A percentile compares a stretch with the other conserved stretches of the same genome.
Conservation (phyloP, 2,888 invertebrate species). For the Pandemis corylana region DNA sequence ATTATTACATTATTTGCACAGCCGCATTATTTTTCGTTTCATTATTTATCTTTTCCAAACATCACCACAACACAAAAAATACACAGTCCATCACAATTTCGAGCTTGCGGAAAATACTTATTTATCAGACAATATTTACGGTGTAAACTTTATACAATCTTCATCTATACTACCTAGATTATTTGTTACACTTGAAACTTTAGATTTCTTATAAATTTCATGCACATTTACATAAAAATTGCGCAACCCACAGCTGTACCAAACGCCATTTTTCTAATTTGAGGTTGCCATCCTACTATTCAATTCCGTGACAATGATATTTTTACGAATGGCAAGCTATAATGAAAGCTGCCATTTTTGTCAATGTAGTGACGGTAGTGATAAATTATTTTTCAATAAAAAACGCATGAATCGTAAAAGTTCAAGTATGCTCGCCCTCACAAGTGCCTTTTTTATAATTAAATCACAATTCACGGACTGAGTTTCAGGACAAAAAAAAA, state of each 20-base stretch:
- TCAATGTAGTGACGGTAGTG: too few species aligned
- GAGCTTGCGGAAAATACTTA: conserved; percentile 62
- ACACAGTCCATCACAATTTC: conserved; percentile 81
- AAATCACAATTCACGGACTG: too few species aligned
- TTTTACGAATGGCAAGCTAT: conserved; percentile 17
- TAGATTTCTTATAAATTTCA: conserved; percentile 68
- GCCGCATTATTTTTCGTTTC: conserved; percentile 78
- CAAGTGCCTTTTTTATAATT: too few species aligned
- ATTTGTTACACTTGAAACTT: conserved; percentile 66
- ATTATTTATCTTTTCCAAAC: conserved; percentile 80
- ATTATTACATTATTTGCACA: conserved; percentile 82
- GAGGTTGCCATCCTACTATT: conserved; percentile 57
- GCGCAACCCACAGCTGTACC: conserved; percentile 84
- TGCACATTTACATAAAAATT: conserved; percentile 82
- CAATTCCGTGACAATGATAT: conserved; percentile 8
- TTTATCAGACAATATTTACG: conserved; percentile 61
- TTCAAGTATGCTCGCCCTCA: too few species aligned
- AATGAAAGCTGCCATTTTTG: background rate
- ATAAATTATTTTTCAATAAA: too few species aligned
- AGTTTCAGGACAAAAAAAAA: too few species aligned
- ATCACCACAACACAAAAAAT: conserved; percentile 82
- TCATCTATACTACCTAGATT: conserved; percentile 62
- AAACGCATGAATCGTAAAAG: too few species aligned
- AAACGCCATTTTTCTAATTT: conserved; percentile 79
- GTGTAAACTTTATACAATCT: conserved; percentile 60